phyloP scores from a whole-genome alignment of 2,888 invertebrate genomes.

The Lycophotia porphyrea region DNA sequence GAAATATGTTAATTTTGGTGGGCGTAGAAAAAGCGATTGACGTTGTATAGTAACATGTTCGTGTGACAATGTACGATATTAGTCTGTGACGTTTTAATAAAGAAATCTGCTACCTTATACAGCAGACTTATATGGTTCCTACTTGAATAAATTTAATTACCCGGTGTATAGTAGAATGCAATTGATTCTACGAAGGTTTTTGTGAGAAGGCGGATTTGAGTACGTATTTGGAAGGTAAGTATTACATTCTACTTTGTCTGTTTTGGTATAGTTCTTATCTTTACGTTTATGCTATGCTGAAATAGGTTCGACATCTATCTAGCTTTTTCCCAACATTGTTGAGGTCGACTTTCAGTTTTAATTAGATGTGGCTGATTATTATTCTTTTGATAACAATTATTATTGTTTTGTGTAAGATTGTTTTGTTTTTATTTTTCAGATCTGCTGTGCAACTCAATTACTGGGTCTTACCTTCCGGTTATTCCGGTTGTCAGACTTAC shows the following conservation, averaged over 20 bases:
- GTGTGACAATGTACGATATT: constrained; percentile 53
- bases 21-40: constrained; percentile 51
- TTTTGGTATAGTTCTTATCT: constrained; percentile 31
- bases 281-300: constrained; percentile 19
- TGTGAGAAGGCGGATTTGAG: constrained; percentile 50
- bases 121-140: constrained; percentile 67
- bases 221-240: constrained; percentile 23
- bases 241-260: constrained; percentile 28
- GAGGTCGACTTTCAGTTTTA: constrained; percentile 12
- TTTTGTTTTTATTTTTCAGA: constrained; percentile 9
- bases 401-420: neutral
- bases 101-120: constrained; percentile 67
- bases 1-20: constrained; percentile 51
- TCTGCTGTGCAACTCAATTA: neutral
- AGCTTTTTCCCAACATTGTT: constrained; percentile 17
- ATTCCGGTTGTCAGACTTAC: constrained; percentile 16
- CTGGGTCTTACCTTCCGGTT: neutral
- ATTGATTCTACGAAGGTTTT: constrained; percentile 53
- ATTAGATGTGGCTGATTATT: constrained; percentile 19
- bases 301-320: constrained; percentile 38
- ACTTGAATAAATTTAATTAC: constrained; percentile 67
- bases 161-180: constrained; percentile 29
- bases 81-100: constrained; percentile 64
- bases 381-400: neutral
- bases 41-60: constrained; percentile 32